Conservation (phyloP, 1,140 invertebrate species). For the Danaus melanippus region DNA sequence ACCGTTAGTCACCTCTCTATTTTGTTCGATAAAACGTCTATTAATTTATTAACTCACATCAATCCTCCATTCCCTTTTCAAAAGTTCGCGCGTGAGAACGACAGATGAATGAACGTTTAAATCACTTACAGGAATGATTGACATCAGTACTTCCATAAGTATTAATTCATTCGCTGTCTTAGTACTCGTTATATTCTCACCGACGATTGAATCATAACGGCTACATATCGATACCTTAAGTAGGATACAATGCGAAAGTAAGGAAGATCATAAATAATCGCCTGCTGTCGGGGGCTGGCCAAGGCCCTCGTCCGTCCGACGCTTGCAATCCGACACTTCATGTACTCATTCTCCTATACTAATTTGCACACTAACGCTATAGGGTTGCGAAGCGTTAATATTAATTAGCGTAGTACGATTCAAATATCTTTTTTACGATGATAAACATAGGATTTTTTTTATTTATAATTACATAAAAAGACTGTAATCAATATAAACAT, state of each 20-base stretch:
- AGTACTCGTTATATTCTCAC: constrained; percentile 13
- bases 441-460: background rate
- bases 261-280: constrained; percentile 33
- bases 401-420: background rate
- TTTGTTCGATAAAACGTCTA: too few relatives aligned
- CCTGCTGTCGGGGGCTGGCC: constrained; percentile 26
- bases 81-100: too few relatives aligned
- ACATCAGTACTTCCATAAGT: background rate
- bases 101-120: too few relatives aligned
- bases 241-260: constrained; percentile 30
- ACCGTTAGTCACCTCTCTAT: too few relatives aligned
- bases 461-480: too few relatives aligned
- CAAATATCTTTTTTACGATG: constrained; percentile 1
- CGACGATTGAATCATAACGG: constrained; percentile 18
- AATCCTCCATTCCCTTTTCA: too few relatives aligned
- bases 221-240: constrained; percentile 22
- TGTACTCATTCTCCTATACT: constrained; percentile 62
- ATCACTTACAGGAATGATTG: too few relatives aligned
- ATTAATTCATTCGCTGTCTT: constrained; percentile 14
- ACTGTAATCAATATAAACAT: too few relatives aligned
- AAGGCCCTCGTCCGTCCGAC: constrained; percentile 43
- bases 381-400: constrained; percentile 32
- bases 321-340: constrained; percentile 60
- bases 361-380: constrained; percentile 43
- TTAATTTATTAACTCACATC: too few relatives aligned